Conservation (phyloP, 2,113 vertebrate species). For the Gallinago paraguaiae region DNA sequence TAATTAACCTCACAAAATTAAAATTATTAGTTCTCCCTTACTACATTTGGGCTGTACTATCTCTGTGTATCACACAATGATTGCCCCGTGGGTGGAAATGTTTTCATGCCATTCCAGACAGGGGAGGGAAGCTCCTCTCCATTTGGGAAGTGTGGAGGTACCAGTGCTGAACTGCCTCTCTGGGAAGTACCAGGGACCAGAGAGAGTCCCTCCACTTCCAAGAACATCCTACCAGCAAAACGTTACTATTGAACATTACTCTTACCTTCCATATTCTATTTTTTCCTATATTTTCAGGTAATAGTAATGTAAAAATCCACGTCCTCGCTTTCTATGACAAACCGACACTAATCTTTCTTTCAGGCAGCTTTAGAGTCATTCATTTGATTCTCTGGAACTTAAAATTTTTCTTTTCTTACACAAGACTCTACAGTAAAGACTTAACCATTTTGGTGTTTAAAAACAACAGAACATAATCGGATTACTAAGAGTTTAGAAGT, state of each 20-base stretch:
- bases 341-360: not conserved
- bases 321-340: not conserved
- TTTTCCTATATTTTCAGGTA: not conserved
- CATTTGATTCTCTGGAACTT: not conserved
- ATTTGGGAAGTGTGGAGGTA: not conserved
- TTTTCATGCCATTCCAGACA: not conserved
- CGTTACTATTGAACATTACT: not conserved
- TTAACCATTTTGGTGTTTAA: slow-evolving; percentile 49
- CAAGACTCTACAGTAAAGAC: not conserved
- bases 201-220: not conserved
- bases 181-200: not conserved
- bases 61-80: not conserved
- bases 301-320: not conserved
- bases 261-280: not conserved
- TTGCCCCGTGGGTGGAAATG: not conserved
- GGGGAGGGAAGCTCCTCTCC: not conserved
- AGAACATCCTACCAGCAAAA: not conserved
- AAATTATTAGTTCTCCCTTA: not conserved
- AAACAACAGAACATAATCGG: not conserved
- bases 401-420: not conserved
- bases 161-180: not conserved
- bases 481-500: slow-evolving; percentile 37
- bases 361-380: not conserved
- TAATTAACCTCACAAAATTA: not conserved
- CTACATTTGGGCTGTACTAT: not conserved